Percentiles rank a stretch among this genome's conserved stretches.
These are phyloP conservation scores for Napeogenes sylphis DNA, from an alignment of 2,888 invertebrate genomes.

Conservation along the genomic window DNA sequence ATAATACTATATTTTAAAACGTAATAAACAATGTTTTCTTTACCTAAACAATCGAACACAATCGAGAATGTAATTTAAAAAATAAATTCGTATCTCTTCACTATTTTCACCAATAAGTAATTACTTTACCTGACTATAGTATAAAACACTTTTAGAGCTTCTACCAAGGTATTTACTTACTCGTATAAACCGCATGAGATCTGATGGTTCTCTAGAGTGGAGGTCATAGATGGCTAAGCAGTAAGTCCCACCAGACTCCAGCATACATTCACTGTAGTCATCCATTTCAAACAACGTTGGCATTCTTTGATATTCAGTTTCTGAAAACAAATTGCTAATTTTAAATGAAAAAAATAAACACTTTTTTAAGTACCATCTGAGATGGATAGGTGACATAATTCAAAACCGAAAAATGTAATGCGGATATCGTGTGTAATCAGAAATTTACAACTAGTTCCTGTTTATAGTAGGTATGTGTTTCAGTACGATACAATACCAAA, in stretches of 20 bases:
- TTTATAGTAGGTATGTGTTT: too few species aligned
- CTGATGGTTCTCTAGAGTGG: conserved; percentile 35
- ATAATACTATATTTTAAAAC: too few species aligned
- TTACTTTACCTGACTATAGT: neutral
- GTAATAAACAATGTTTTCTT: too few species aligned
- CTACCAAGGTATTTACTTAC: conserved; percentile 34
- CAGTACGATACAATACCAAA: too few species aligned
- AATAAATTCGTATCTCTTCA: too few species aligned
- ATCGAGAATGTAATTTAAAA: neutral
- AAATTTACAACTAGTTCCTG: too few species aligned
- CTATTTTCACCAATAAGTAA: neutral
- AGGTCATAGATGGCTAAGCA: conserved; percentile 56
- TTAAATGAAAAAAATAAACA: neutral
- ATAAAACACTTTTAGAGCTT: neutral
- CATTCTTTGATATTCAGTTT: conserved; percentile 56
- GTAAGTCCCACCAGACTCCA: conserved; percentile 46
- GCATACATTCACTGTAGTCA: conserved; percentile 51
- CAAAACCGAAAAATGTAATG: too few species aligned
- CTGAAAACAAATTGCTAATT: conserved; percentile 38
- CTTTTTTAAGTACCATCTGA: too few species aligned
- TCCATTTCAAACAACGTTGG: conserved; percentile 58
- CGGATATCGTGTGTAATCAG: too few species aligned
- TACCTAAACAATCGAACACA: too few species aligned
- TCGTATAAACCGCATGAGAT: conserved; percentile 55
- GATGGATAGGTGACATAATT: too few species aligned